Percentiles rank a stretch among this genome's conserved stretches.
Conservation (phyloP, 2,797 vertebrate genomes). For the Hirundo rustica region DNA sequence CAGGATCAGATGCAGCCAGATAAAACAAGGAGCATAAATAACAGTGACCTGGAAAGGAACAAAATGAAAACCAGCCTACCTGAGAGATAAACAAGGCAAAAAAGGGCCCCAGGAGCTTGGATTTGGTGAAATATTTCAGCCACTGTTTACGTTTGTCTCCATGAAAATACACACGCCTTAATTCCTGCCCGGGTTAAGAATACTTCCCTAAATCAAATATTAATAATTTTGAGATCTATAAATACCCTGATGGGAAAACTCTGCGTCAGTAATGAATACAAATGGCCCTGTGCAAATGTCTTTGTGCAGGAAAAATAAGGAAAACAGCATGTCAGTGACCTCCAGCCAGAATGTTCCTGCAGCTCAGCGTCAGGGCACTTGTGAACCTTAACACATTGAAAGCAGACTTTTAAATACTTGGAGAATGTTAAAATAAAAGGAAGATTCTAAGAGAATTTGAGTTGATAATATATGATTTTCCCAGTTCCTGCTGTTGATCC, state of each 20-base stretch:
- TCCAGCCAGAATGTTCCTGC: background rate
- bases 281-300: background rate
- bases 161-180: background rate
- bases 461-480: background rate
- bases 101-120: background rate
- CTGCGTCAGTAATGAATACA: background rate
- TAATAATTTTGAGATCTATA: conserved; percentile 37
- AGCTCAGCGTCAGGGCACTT: background rate
- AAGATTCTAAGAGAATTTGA: background rate
- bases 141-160: background rate
- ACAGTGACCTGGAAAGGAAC: background rate
- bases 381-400: background rate
- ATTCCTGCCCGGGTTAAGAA: background rate
- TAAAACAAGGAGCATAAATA: conserved; percentile 8
- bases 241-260: conserved; percentile 34
- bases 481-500: background rate
- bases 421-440: background rate
- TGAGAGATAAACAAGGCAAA: conserved; percentile 11
- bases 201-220: background rate
- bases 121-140: background rate
- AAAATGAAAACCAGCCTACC: background rate
- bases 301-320: background rate
- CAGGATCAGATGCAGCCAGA: conserved; percentile 19
- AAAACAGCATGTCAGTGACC: background rate
- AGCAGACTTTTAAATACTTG: background rate